Evolutionary conservation across 2,113 vertebrate genomes (phyloP).

Genomic region (Gavia stellata): DNA sequence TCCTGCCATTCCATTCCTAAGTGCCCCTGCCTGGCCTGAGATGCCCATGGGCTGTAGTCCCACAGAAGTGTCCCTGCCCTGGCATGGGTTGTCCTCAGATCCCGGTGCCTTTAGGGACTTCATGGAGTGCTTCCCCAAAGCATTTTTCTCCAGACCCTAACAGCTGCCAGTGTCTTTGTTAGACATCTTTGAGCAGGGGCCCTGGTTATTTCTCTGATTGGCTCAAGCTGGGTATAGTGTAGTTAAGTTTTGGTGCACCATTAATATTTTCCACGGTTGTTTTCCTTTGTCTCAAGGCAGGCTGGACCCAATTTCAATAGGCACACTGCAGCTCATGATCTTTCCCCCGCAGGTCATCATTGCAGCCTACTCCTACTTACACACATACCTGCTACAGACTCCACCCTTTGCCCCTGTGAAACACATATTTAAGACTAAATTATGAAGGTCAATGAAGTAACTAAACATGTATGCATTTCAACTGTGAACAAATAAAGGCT

Average conservation of each 20-base stretch:
- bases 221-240: background rate
- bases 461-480: background rate
- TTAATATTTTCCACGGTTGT: background rate
- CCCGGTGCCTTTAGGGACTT: background rate
- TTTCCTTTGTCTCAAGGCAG: background rate
- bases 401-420: background rate
- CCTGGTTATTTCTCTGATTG: background rate
- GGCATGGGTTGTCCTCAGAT: background rate
- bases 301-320: background rate
- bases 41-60: background rate
- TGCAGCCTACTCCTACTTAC: background rate
- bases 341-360: background rate
- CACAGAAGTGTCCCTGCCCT: background rate
- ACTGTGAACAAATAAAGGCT: background rate
- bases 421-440: background rate
- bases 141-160: background rate
- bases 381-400: background rate
- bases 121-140: background rate
- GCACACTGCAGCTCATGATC: background rate
- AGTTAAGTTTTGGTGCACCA: background rate
- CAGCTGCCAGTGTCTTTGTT: background rate
- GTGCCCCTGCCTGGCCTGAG: background rate
- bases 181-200: background rate
- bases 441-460: background rate
- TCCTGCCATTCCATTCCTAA: background rate